phyloP scores from a whole-genome alignment of 2,113 vertebrate species.

The Balaenoptera acutorostrata region DNA sequence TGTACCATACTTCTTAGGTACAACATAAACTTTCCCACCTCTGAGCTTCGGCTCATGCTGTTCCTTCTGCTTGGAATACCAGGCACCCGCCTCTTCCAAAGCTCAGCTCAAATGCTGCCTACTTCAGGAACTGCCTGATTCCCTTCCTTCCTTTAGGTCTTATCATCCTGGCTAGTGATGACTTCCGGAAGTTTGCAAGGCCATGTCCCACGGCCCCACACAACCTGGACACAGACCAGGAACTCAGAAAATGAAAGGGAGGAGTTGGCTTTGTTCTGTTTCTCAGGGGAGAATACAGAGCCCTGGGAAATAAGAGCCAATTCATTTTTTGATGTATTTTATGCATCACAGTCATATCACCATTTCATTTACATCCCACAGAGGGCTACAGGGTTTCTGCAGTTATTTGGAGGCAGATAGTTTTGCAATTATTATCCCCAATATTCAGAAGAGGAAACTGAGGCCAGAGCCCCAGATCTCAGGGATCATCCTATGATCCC shows the following conservation, averaged over 20 bases:
- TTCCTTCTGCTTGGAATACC: neutral
- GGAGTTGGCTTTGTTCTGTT: neutral
- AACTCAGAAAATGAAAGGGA: neutral
- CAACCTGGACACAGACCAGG: neutral
- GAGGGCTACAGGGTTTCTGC: neutral
- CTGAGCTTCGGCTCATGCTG: neutral
- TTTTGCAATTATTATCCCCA: neutral
- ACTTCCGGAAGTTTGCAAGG: neutral
- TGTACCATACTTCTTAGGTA: neutral
- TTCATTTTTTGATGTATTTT: neutral
- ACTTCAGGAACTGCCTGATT: neutral
- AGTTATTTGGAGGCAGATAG: neutral
- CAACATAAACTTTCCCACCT: neutral
- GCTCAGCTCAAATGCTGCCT: neutral
- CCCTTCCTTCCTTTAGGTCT: neutral
- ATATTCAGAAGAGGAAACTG: neutral
- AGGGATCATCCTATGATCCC: neutral
- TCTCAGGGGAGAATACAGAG: neutral
- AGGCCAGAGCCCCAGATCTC: neutral
- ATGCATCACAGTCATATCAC: fast-evolving
- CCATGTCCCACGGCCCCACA: neutral
- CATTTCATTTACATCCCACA: neutral
- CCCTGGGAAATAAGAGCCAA: neutral
- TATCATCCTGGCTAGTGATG: neutral
- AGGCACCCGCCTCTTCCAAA: neutral